A percentile compares a stretch with the other conserved stretches of the same genome.
Evolutionary conservation across 2,888 invertebrate genomes (phyloP).

Genomic region (Cataglyphis albicans): DNA sequence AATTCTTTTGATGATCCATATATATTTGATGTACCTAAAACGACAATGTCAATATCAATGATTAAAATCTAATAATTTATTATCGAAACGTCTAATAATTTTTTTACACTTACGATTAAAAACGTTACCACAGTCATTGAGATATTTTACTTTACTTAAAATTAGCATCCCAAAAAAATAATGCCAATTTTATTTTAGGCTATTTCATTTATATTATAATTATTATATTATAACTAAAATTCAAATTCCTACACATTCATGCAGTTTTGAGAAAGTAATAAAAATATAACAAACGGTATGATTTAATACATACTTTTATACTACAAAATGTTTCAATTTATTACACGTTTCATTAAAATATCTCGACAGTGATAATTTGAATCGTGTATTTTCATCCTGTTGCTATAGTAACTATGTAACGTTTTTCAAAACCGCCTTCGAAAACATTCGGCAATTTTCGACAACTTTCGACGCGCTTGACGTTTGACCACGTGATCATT

Average conservation of each 20-base stretch:
- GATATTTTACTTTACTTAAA: background rate
- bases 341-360: background rate
- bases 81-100: background rate
- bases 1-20: background rate
- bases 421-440: background rate
- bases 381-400: background rate
- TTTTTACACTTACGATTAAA: background rate
- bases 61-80: constrained; percentile 19
- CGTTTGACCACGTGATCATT: background rate
- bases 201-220: background rate
- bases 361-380: background rate
- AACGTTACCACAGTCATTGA: background rate
- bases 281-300: background rate
- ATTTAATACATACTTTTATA: background rate
- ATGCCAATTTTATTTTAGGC: background rate
- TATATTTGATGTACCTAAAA: constrained; percentile 18
- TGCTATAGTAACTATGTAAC: background rate
- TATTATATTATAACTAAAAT: background rate
- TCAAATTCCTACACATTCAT: background rate
- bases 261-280: background rate
- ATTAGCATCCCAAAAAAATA: background rate
- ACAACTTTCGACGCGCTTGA: background rate
- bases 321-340: background rate
- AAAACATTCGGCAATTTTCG: background rate
- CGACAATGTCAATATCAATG: background rate